Evolutionary conservation across 2,888 invertebrate genomes (phyloP).

Genomic region (Aquatica leii): DNA sequence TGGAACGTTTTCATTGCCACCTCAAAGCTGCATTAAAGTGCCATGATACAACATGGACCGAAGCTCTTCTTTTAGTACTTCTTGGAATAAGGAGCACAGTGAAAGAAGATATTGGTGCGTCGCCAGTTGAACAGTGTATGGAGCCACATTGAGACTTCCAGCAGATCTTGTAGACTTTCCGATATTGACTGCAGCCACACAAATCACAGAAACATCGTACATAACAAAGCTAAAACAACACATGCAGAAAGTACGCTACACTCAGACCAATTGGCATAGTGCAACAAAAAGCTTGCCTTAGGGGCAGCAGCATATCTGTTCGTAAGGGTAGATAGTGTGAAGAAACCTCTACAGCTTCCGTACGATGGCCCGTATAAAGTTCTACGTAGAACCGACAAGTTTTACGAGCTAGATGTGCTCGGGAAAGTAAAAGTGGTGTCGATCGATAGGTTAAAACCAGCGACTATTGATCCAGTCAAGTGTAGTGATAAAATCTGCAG

Average conservation of each 20-base stretch:
- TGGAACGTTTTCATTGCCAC: slow-evolving; percentile 41
- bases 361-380: background rate
- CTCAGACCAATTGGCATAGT: background rate
- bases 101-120: background rate
- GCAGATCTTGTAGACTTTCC: background rate
- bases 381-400: background rate
- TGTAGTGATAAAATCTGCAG: background rate
- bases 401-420: background rate
- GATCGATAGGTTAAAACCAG: background rate
- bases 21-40: slow-evolving; percentile 12
- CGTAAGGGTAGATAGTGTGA: background rate
- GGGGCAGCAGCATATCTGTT: background rate
- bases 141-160: background rate
- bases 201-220: background rate
- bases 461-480: background rate
- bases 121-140: background rate
- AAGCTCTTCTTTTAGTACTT: slow-evolving; percentile 48
- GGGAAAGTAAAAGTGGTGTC: background rate
- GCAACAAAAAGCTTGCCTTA: background rate
- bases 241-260: background rate
- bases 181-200: background rate
- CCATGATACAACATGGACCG: slow-evolving; percentile 4
- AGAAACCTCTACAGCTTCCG: background rate
- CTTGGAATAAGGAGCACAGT: slow-evolving; percentile 8
- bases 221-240: background rate